Conservation (phyloP, 2,888 invertebrate species). For the Willowsia nigromaculata region DNA sequence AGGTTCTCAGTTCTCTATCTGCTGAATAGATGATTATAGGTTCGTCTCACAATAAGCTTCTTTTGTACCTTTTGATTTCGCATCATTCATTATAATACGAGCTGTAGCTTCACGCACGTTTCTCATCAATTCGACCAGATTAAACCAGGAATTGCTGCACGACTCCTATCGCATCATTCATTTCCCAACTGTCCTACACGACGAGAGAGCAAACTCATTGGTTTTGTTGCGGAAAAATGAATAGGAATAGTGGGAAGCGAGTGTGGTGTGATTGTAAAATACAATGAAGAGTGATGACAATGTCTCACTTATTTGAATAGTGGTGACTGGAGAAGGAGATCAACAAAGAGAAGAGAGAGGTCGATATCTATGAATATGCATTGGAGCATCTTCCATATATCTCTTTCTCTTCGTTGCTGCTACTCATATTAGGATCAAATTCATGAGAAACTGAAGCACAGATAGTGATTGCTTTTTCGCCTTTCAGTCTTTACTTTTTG, state of each 20-base stretch:
- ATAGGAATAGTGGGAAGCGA: not conserved
- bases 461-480: conserved; percentile 4
- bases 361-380: conserved; percentile 47
- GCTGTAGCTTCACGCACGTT: conserved; percentile 42
- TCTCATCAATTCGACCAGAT: conserved; percentile 62
- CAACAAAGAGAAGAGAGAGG: not conserved
- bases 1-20: not conserved
- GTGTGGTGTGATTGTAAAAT: not conserved
- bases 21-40: not conserved
- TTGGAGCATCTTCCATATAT: not conserved
- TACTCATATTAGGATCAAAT: not conserved
- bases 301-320: not conserved
- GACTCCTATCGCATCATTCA: conserved; percentile 21
- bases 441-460: not conserved
- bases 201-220: not conserved
- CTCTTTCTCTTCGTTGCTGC: not conserved
- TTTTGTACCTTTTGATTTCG: conserved; percentile 26
- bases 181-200: not conserved
- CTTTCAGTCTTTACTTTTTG: not conserved
- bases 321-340: not conserved
- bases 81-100: not conserved
- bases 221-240: not conserved
- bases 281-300: conserved; percentile 2
- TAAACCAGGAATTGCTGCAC: conserved; percentile 69
- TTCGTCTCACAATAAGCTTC: not conserved